These are phyloP conservation scores for Cryptomyrus ogoouensis DNA, from an alignment of 2,113 vertebrate species.

Conservation along the genomic window DNA sequence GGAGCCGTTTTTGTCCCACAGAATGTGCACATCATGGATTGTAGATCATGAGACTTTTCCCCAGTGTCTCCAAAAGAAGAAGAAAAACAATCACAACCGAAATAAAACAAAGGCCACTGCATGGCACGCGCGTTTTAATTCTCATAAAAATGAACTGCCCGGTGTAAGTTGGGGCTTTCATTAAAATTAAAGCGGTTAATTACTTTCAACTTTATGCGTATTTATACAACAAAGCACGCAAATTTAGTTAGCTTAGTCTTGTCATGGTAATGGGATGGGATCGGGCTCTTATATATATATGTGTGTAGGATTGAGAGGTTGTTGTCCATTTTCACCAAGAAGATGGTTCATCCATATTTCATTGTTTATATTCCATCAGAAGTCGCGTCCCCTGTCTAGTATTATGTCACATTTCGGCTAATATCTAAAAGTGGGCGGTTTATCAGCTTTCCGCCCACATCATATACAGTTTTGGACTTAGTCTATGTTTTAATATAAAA, in stretches of 20 bases:
- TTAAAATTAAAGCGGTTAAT: background rate
- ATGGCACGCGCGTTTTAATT: background rate
- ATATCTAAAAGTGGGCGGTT: background rate
- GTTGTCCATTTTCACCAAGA: background rate
- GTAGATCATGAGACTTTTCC: background rate
- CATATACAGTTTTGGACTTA: conserved; percentile 30
- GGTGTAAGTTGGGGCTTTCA: background rate
- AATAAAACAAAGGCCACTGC: background rate
- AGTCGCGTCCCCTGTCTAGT: background rate
- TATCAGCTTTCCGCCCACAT: background rate
- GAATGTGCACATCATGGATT: background rate
- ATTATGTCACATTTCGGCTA: background rate
- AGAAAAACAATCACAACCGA: background rate
- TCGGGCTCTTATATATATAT: background rate
- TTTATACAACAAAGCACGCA: background rate
- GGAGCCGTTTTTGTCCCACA: background rate
- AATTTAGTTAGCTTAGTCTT: background rate
- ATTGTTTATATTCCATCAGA: background rate
- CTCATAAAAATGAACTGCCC: background rate
- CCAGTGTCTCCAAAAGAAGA: background rate
- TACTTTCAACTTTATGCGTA: background rate
- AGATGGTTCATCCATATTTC: background rate
- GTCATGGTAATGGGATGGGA: background rate
- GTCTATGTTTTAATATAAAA: conserved; percentile 41
- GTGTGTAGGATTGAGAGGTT: background rate